phyloP scores from a whole-genome alignment of 2,888 invertebrate genomes.

The Hirtodrosophila cameraria region DNA sequence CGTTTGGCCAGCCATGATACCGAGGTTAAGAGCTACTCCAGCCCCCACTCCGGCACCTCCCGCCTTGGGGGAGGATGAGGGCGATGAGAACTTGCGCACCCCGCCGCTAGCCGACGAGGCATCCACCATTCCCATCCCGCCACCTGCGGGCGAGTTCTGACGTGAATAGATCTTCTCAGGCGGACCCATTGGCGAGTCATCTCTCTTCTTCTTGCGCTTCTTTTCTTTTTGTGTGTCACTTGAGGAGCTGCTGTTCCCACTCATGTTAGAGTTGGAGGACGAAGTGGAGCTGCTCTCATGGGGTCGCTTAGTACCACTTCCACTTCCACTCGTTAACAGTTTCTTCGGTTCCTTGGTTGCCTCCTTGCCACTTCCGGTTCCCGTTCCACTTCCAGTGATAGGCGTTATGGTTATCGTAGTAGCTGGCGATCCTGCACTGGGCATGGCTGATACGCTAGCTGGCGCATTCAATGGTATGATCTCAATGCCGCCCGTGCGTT shows the following conservation, averaged over 20 bases:
- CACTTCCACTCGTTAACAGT: conserved; percentile 29
- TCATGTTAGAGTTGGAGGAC: conserved; percentile 32
- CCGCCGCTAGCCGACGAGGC: conserved; percentile 86
- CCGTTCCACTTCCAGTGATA: conserved; percentile 84
- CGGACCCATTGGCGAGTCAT: conserved; percentile 87
- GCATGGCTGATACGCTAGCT: conserved; percentile 73
- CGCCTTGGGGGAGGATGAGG: conserved; percentile 84
- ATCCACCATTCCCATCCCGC: conserved; percentile 62
- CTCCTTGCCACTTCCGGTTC: conserved; percentile 81
- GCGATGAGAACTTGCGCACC: conserved; percentile 88
- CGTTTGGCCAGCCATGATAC: conserved; percentile 58
- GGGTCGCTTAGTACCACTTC: conserved; percentile 53
- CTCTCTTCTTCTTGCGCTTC: conserved; percentile 90
- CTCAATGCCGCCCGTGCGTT: conserved; percentile 87
- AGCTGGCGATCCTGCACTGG: conserved; percentile 86
- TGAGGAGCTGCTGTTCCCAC: conserved; percentile 26
- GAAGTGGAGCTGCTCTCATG: conserved; percentile 53
- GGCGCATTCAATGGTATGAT: conserved; percentile 90
- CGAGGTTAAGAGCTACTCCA: conserved; percentile 41
- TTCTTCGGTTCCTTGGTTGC: conserved; percentile 55
- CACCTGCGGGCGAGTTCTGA: conserved; percentile 84
- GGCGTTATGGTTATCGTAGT: conserved; percentile 95
- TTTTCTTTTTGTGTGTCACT: conserved; percentile 86
- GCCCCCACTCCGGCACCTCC: conserved; percentile 56
- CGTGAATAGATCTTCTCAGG: conserved; percentile 91